A percentile compares a stretch with the other conserved stretches of the same genome.
Evolutionary conservation across 1,140 invertebrate genomes (phyloP).

Genomic region (Bombus fervidus): DNA sequence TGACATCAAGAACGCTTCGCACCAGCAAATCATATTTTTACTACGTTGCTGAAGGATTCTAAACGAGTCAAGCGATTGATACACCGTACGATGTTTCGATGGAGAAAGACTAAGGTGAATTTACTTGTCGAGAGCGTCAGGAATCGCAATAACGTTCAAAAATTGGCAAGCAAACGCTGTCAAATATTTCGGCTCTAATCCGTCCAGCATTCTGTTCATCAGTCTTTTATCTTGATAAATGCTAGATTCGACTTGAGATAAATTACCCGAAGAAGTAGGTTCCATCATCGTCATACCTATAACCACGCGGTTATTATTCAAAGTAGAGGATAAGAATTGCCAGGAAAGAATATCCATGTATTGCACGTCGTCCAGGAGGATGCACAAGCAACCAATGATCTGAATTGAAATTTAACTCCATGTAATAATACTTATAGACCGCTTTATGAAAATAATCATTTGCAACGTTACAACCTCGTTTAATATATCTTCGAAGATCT

Average conservation of each 20-base stretch:
- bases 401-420: neutral
- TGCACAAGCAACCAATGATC: conserved; percentile 47
- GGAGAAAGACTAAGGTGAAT: neutral
- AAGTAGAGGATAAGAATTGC: conserved; percentile 57
- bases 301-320: conserved; percentile 56
- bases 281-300: conserved; percentile 56
- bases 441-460: neutral
- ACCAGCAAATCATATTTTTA: conserved; percentile 60
- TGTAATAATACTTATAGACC: neutral
- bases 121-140: conserved; percentile 83
- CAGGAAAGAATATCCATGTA: conserved; percentile 68
- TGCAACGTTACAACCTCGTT: conserved; percentile 27
- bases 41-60: conserved; percentile 29
- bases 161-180: conserved; percentile 83
- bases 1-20: conserved; percentile 55
- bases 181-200: conserved; percentile 76
- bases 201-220: conserved; percentile 25
- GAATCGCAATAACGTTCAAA: conserved; percentile 83
- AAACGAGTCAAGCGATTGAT: neutral
- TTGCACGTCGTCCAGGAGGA: conserved; percentile 69
- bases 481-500: conserved; percentile 68
- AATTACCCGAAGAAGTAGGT: conserved; percentile 11
- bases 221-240: conserved; percentile 63
- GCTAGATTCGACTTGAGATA: conserved; percentile 35
- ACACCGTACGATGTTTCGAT: neutral